Conservation (phyloP, 2,113 vertebrate genomes). For the Gila orcuttii region DNA sequence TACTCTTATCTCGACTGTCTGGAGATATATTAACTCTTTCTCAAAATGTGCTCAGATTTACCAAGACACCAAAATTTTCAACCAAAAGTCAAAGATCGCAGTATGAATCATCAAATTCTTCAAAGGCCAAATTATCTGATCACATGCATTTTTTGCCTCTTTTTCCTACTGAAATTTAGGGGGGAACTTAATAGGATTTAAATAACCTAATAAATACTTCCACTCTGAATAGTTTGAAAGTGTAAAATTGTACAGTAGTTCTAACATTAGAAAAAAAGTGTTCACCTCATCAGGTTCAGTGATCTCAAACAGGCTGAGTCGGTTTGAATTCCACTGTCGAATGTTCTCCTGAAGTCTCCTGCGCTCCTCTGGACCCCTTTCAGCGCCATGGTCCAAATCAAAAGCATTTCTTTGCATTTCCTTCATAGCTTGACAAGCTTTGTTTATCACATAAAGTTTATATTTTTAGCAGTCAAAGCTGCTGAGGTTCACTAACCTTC, state of each 20-base stretch:
- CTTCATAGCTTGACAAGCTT: slow-evolving; percentile 11
- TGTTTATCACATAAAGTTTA: background rate
- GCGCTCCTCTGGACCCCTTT: slow-evolving; percentile 73
- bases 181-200: too few species aligned
- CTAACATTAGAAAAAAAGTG: background rate
- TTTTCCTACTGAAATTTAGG: background rate
- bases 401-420: background rate
- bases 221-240: background rate
- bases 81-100: background rate
- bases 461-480: background rate
- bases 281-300: slow-evolving; percentile 87
- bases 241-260: background rate
- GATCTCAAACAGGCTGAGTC: slow-evolving; percentile 92
- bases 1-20: background rate
- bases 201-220: too few species aligned
- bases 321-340: slow-evolving; percentile 88
- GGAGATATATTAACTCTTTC: background rate
- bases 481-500: slow-evolving; percentile 26
- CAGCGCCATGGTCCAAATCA: background rate
- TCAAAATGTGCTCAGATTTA: slow-evolving; percentile 1
- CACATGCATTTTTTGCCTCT: background rate
- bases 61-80: background rate
- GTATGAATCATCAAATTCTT: background rate
- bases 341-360: slow-evolving; percentile 84
- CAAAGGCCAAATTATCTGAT: background rate